These are phyloP conservation scores for Rapana venosa DNA, from an alignment of 2,888 invertebrate genomes.

Conservation along the genomic window DNA sequence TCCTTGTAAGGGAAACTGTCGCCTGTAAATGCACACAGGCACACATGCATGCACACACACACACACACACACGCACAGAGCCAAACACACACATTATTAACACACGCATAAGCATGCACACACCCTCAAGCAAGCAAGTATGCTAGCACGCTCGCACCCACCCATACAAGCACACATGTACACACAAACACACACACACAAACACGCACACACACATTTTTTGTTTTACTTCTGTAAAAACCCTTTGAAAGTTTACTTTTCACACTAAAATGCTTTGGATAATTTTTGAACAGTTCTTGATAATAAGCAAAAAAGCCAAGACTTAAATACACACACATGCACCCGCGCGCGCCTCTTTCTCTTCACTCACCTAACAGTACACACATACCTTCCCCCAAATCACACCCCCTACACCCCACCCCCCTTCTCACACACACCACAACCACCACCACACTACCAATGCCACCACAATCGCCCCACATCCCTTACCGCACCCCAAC, in stretches of 20 bases:
- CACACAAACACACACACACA: background rate
- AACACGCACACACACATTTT: background rate
- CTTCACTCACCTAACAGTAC: too few species aligned
- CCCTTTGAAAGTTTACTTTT: background rate
- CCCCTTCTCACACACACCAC: too few species aligned
- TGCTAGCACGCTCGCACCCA: background rate
- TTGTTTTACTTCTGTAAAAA: background rate
- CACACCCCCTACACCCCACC: too few species aligned
- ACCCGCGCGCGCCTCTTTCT: too few species aligned
- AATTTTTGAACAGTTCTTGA: too few species aligned
- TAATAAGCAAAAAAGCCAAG: too few species aligned
- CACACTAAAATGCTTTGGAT: too few species aligned
- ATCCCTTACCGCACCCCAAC: too few species aligned
- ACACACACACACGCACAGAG: background rate
- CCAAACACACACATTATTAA: background rate
- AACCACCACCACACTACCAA: too few species aligned
- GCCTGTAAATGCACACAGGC: slow-evolving; percentile 55
- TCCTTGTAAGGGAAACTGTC: slow-evolving; percentile 67
- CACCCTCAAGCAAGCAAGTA: background rate
- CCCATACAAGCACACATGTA: background rate
- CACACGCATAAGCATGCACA: background rate
- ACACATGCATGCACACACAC: background rate
- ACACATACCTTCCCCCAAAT: too few species aligned
- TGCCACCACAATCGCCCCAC: too few species aligned
- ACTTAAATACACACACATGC: too few species aligned